These are phyloP conservation scores for Rhinella marina DNA, from an alignment of 2,797 vertebrate genomes.

Conservation along the genomic window DNA sequence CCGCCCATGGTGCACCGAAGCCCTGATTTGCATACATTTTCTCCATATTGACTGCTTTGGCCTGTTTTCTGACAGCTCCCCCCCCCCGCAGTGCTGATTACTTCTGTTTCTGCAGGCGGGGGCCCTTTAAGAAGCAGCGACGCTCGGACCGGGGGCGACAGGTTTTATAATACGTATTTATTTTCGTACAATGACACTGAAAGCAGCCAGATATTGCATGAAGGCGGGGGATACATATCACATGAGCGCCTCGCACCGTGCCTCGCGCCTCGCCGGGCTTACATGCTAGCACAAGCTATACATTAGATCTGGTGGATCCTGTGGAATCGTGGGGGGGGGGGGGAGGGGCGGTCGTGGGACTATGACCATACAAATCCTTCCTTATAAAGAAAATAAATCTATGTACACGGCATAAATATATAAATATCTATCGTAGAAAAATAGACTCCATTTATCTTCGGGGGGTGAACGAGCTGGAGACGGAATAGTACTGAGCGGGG, in stretches of 20 bases:
- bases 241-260: neutral
- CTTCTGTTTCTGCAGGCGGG: neutral
- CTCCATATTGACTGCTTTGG: neutral
- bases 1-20: too few relatives aligned
- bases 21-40: too few relatives aligned
- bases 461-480: constrained; percentile 66
- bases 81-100: neutral
- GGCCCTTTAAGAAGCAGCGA: neutral
- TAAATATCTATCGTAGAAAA: constrained; percentile 99
- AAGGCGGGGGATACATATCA: constrained; percentile 32
- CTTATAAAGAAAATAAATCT: constrained; percentile 82
- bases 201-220: constrained; percentile 38
- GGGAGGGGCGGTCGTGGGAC: constrained; percentile 14
- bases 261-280: neutral
- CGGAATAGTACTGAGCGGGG: constrained; percentile 74
- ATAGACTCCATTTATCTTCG: constrained; percentile 86
- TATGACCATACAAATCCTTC: constrained; percentile 61
- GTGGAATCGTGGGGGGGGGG: neutral
- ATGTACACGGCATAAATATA: constrained; percentile 99
- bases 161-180: constrained; percentile 19
- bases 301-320: neutral
- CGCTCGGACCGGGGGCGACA: neutral
- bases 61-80: neutral
- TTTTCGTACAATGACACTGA: constrained; percentile 34
- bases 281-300: constrained; percentile 26